Evolutionary conservation across 2,113 vertebrate genomes (phyloP).

Genomic region (Dunckerocampus dactyliophorus): DNA sequence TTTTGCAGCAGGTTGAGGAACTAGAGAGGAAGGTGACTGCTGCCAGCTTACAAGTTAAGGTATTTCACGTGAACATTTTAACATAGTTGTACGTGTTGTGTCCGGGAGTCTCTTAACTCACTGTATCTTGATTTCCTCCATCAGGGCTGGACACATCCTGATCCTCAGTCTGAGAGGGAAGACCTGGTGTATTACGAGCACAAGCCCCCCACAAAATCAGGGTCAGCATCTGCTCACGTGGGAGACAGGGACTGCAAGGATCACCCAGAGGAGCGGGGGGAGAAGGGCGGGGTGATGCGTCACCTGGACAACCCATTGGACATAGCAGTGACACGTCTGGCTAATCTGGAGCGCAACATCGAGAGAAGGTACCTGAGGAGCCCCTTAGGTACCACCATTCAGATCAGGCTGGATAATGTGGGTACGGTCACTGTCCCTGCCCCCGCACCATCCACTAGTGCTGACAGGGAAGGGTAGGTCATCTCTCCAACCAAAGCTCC

Average conservation of each 20-base stretch:
- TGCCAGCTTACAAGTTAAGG: conserved; percentile 98
- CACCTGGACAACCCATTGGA: conserved; percentile 98
- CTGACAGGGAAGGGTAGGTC: conserved; percentile 99
- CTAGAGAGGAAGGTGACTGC: conserved; percentile 94
- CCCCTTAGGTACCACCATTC: conserved; percentile 99
- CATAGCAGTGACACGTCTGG: conserved; percentile 98
- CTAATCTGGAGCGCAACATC: conserved; percentile 99
- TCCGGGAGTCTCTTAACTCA: neutral
- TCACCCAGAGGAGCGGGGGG: conserved; percentile 76
- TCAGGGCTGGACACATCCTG: conserved; percentile 95
- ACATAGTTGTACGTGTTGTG: neutral
- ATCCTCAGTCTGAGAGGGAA: conserved; percentile 94
- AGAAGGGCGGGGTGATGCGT: conserved; percentile 84
- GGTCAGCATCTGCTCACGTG: conserved; percentile 64
- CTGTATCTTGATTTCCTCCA: conserved; percentile 7
- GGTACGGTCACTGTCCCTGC: conserved; percentile 99
- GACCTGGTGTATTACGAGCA: conserved; percentile 98
- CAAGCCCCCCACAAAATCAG: conserved; percentile 84
- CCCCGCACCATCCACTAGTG: conserved; percentile 99
- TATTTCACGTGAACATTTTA: conserved; percentile 35
- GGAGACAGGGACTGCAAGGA: conserved; percentile 73
- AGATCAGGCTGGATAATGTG: conserved; percentile 99
- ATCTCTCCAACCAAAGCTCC: conserved; percentile 83
- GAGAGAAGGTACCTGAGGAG: conserved; percentile 99
- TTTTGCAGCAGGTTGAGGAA: conserved; percentile 97